Conservation (phyloP, 1,140 invertebrate genomes). For the Neodiprion virginianus region DNA sequence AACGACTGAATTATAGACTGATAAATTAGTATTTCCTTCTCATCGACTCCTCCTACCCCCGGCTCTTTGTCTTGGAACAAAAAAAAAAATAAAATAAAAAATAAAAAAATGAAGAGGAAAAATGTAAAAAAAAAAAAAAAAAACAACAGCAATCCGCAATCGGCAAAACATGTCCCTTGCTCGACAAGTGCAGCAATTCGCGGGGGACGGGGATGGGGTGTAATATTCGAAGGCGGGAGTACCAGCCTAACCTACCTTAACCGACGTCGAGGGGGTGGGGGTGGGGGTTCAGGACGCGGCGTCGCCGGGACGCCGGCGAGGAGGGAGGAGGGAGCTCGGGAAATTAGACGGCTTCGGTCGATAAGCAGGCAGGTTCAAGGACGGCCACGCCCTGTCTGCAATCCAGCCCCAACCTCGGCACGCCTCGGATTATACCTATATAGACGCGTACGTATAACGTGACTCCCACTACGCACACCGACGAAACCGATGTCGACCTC, state of each 20-base stretch:
- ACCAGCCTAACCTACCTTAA: constrained; percentile 36
- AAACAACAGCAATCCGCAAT: too few relatives aligned
- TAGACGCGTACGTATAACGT: neutral
- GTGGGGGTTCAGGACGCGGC: constrained; percentile 17
- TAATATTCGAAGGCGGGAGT: constrained; percentile 5
- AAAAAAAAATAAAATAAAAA: too few relatives aligned
- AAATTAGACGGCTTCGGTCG: constrained; percentile 24
- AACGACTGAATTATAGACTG: too few relatives aligned
- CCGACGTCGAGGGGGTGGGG: constrained; percentile 12
- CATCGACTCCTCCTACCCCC: too few relatives aligned
- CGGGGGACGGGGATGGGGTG: constrained; percentile 8
- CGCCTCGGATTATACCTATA: neutral
- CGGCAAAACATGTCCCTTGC: too few relatives aligned
- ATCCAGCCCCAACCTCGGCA: neutral
- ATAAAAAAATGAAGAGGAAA: too few relatives aligned
- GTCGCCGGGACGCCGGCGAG: constrained; percentile 17
- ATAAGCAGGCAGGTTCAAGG: constrained; percentile 50
- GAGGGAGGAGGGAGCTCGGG: constrained; percentile 19
- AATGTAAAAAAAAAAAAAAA: too few relatives aligned
- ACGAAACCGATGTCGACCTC: neutral
- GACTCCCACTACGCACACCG: too few relatives aligned
- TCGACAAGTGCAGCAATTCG: neutral
- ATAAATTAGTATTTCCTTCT: too few relatives aligned
- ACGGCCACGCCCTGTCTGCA: constrained; percentile 60
- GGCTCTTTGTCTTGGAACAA: too few relatives aligned